Conservation (phyloP, 2,113 vertebrate species). For the Bujurquina vittata region DNA sequence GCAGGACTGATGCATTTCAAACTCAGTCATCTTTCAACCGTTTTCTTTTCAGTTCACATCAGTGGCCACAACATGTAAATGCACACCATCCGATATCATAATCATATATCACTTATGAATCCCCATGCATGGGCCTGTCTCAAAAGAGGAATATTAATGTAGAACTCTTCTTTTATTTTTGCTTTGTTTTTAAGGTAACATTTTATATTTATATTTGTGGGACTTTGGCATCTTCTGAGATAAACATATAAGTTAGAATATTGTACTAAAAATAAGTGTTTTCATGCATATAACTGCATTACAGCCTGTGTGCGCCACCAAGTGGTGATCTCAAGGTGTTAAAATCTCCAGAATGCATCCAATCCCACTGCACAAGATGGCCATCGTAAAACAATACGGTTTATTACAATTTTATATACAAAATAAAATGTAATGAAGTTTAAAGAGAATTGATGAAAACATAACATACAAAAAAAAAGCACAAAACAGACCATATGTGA, state of each 20-base stretch:
- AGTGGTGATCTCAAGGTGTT: conserved; percentile 30
- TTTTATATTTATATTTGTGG: background rate
- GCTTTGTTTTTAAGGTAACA: background rate
- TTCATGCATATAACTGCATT: background rate
- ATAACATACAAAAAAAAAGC: background rate
- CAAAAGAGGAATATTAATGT: background rate
- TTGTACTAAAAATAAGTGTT: background rate
- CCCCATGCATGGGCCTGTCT: background rate
- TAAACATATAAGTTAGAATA: background rate
- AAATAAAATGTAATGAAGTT: conserved; percentile 28
- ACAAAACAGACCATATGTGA: background rate
- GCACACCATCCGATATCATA: background rate
- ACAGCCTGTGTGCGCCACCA: conserved; percentile 45
- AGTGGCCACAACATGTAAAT: background rate
- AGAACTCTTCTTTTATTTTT: background rate
- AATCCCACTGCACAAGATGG: background rate
- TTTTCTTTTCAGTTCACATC: conserved; percentile 11
- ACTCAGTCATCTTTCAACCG: conserved; percentile 14
- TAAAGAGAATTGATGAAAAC: background rate
- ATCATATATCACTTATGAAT: background rate
- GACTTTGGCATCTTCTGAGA: background rate
- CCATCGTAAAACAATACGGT: background rate
- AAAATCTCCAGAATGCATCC: background rate
- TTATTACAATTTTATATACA: conserved; percentile 57
- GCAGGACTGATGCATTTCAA: conserved; percentile 19